Evolutionary conservation across 1,140 invertebrate species (phyloP).

Genomic region (Lordiphosa mommai): DNA sequence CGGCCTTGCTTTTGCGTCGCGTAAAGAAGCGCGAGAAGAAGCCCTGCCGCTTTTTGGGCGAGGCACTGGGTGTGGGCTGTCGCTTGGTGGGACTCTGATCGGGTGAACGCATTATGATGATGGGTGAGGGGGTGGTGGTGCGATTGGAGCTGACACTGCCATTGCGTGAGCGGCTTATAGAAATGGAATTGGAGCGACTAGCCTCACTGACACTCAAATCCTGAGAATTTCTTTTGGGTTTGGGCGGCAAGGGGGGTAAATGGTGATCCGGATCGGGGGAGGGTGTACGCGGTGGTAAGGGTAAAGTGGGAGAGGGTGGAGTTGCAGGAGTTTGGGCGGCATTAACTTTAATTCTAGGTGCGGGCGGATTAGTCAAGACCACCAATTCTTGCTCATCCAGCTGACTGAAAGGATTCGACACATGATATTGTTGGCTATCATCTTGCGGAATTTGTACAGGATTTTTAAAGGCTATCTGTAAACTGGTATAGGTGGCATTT

Average conservation of each 20-base stretch:
- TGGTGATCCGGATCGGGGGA: slow-evolving; percentile 63
- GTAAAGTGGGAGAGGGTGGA: slow-evolving; percentile 56
- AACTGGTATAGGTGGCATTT: slow-evolving; percentile 88
- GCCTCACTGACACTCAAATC: slow-evolving; percentile 50
- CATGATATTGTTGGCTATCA: slow-evolving; percentile 21
- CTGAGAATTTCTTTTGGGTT: slow-evolving; percentile 58
- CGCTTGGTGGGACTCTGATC: slow-evolving; percentile 80
- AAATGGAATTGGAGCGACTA: slow-evolving; percentile 46
- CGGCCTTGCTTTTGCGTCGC: slow-evolving; percentile 76
- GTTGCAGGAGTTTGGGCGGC: slow-evolving; percentile 62
- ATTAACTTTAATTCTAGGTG: slow-evolving; percentile 79
- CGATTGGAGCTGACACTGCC: slow-evolving; percentile 64
- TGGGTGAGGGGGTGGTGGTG: slow-evolving; percentile 79
- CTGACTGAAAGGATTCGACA: slow-evolving; percentile 54
- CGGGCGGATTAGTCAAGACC: slow-evolving; percentile 76
- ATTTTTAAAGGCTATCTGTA: slow-evolving; percentile 92
- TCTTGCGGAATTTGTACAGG: slow-evolving; percentile 81
- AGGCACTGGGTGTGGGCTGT: slow-evolving; percentile 72
- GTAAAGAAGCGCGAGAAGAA: slow-evolving; percentile 85
- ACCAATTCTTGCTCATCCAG: slow-evolving; percentile 60
- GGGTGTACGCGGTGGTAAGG: slow-evolving; percentile 60
- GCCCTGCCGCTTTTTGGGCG: slow-evolving; percentile 82
- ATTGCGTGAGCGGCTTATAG: slow-evolving; percentile 52
- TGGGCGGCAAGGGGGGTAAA: slow-evolving; percentile 63
- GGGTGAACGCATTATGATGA: slow-evolving; percentile 76